Percentiles rank a stretch among this genome's conserved stretches.
phyloP scores from a whole-genome alignment of 2,797 vertebrate genomes.

The Synaphobranchus kaupii region DNA sequence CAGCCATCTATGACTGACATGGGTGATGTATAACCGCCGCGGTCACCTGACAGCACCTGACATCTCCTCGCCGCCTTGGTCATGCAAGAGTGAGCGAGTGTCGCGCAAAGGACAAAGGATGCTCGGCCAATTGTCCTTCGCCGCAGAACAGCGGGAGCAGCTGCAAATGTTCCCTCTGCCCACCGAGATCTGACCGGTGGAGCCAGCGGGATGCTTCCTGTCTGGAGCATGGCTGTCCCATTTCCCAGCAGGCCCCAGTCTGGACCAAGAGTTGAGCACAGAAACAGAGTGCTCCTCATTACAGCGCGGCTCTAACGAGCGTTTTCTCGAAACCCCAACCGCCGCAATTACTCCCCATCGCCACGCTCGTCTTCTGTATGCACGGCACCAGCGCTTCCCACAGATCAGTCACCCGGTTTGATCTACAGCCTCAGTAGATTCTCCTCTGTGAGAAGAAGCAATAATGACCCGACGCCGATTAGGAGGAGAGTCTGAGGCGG shows the following conservation, averaged over 20 bases:
- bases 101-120: slow-evolving; percentile 52
- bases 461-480: background rate
- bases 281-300: slow-evolving; percentile 27
- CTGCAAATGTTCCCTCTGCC: slow-evolving; percentile 51
- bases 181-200: slow-evolving; percentile 44
- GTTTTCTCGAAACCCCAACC: slow-evolving; percentile 22
- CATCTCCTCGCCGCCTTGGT: slow-evolving; percentile 53
- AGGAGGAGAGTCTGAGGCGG: background rate
- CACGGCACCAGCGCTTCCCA: background rate
- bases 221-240: slow-evolving; percentile 39
- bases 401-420: slow-evolving; percentile 17
- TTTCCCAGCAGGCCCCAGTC: slow-evolving; percentile 43
- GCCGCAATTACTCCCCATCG: slow-evolving; percentile 12
- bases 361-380: slow-evolving; percentile 8
- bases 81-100: slow-evolving; percentile 41
- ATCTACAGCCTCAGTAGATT: slow-evolving; percentile 26
- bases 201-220: slow-evolving; percentile 51
- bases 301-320: slow-evolving; percentile 20
- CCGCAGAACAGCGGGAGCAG: slow-evolving; percentile 45
- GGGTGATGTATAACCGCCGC: slow-evolving; percentile 57
- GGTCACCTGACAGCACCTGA: slow-evolving; percentile 54
- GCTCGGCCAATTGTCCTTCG: slow-evolving; percentile 41
- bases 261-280: slow-evolving; percentile 31
- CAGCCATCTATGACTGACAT: slow-evolving; percentile 63
- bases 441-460: slow-evolving; percentile 1